Base-by-base conservation (phyloP, 1,140 invertebrate species). In the Episyrphus balteatus region DNA sequence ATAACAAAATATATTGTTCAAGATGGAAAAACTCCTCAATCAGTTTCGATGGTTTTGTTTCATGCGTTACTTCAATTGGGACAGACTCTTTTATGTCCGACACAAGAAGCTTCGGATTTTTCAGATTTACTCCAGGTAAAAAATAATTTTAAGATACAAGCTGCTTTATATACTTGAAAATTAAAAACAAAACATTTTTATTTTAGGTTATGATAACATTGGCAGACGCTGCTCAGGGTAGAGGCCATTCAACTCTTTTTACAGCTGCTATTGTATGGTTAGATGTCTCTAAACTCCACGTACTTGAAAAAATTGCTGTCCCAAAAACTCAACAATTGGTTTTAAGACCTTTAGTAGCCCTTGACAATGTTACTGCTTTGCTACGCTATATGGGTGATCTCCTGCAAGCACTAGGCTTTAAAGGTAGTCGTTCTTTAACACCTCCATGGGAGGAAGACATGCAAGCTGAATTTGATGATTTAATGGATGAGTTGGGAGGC, bases 211-310 rank as follows among this genome's bases (percentile, higher is more conserved):
- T 83, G 76, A 84, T 86, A 3, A 88, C 83, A 3, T 68, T 95
- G 46, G 90, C 91, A 1, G 85, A 89, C 62, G 84, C 86, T 30
- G 83, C 87, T 9, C 75, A 77, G 10, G 81, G 81, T 19, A 74
- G 75, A 34, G 87, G 90, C 1, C 90, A 95, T 67, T 66, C 79
- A 2, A 71, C 80, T 17, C 64, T 95, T 5, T 92, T 95, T 58
- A 80, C 83, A 51, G 84, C 88, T 5, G 80, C 84, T 0, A 77
- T 83, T 8, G 70, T 75, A 18, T 95, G 91, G 90, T 72, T 95
- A 6, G 77, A 83, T 49, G 56, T 81, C 8, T 84, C 81, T 44
- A 79, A 79, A 58, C 61, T 73, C 30, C 75, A 81, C 55, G 54
- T 82, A 0, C 59, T 69, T 21, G 72, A 80, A 49, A 75, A 78